Conservation (phyloP, 2,888 invertebrate species). For the Eurytoma adleriae region DNA sequence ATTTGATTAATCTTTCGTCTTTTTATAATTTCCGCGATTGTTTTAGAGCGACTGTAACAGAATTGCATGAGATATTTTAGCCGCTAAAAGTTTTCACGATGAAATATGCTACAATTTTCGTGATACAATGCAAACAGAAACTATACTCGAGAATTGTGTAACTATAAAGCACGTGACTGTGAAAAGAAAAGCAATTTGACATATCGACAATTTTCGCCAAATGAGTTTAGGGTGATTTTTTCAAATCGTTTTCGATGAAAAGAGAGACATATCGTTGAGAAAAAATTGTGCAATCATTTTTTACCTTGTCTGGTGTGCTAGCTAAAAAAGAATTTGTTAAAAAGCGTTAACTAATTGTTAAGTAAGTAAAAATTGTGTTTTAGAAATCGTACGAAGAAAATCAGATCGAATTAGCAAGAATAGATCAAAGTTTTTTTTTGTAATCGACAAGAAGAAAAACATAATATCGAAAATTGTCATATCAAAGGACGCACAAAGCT, state of each 20-base stretch:
- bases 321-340: constrained; percentile 12
- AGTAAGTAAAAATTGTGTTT: constrained; percentile 30
- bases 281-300: constrained; percentile 38
- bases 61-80: background rate
- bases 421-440: too few relatives aligned
- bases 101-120: background rate
- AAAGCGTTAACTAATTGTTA: constrained; percentile 46
- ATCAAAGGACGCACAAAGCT: constrained; percentile 16
- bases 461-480: background rate
- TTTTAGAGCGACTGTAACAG: background rate
- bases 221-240: constrained; percentile 29
- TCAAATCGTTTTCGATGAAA: constrained; percentile 39
- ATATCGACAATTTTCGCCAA: constrained; percentile 45
- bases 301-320: constrained; percentile 23
- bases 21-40: background rate
- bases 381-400: background rate
- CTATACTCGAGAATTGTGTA: background rate
- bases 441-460: background rate
- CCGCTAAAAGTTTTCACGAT: background rate
- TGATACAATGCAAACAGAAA: background rate
- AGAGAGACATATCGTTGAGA: constrained; percentile 41
- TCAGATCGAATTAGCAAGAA: too few relatives aligned
- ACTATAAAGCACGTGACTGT: constrained; percentile 6
- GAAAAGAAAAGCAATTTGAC: constrained; percentile 40
- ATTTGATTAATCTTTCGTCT: constrained; percentile 18